These are phyloP conservation scores for Alosa alosa DNA, from an alignment of 2,113 vertebrate genomes.

Conservation along the genomic window DNA sequence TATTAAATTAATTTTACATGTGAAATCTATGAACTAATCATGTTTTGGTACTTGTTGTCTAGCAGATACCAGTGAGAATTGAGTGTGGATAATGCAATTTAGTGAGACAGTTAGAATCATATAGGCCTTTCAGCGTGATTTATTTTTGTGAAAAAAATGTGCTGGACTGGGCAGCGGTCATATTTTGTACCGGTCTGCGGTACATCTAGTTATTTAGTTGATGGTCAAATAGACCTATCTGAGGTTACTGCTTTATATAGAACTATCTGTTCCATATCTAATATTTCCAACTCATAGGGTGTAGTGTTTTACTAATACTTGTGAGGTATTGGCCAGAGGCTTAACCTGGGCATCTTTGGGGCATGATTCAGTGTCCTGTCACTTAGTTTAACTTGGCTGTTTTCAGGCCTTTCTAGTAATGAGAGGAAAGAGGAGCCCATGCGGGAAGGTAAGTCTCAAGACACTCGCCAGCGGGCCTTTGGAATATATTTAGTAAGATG, in stretches of 20 bases:
- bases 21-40: no score
- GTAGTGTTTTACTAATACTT: background rate
- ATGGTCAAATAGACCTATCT: background rate
- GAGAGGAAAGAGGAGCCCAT: slow-evolving; percentile 51
- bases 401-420: slow-evolving; percentile 64
- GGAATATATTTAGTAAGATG: slow-evolving; percentile 74
- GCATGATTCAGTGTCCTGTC: slow-evolving; percentile 43
- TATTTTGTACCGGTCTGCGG: no score
- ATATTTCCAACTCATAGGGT: background rate
- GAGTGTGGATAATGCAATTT: no score
- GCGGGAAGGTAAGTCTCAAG: slow-evolving; percentile 58
- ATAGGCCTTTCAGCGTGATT: no score
- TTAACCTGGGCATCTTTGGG: slow-evolving; percentile 18
- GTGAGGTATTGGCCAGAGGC: background rate
- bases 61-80: no score
- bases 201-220: no score
- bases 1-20: no score
- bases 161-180: no score
- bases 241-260: background rate
- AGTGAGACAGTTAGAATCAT: no score
- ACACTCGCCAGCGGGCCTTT: slow-evolving; percentile 64
- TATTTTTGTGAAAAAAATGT: no score
- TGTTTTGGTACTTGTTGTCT: no score
- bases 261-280: background rate
- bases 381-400: slow-evolving; percentile 59